These are phyloP conservation scores for Scaptomyza tumidula DNA, from an alignment of 2,888 invertebrate genomes.

Conservation along the genomic window DNA sequence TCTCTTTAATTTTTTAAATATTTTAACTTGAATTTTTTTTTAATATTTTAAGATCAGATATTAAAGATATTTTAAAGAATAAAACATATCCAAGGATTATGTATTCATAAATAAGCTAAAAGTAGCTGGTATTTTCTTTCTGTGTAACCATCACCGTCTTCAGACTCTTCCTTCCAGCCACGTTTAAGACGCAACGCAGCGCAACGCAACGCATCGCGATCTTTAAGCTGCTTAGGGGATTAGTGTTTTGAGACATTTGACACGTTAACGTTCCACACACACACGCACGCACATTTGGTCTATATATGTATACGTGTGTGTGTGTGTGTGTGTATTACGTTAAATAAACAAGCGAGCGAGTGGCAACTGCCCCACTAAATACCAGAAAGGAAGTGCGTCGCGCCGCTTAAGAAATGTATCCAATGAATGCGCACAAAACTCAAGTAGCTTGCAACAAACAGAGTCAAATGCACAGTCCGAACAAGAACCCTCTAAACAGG, in stretches of 20 bases:
- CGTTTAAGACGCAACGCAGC: conserved; percentile 61
- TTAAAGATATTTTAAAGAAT: too few species aligned
- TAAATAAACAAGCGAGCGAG: conserved; percentile 50
- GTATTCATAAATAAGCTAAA: too few species aligned
- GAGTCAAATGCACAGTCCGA: conserved; percentile 19
- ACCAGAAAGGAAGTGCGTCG: conserved; percentile 65
- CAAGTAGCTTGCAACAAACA: conserved; percentile 44
- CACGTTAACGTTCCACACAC: conserved; percentile 77
- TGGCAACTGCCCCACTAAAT: conserved; percentile 64
- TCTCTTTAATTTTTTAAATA: too few species aligned
- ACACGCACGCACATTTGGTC: conserved; percentile 25
- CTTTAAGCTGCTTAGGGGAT: conserved; percentile 84
- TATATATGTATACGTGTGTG: conserved; percentile 2
- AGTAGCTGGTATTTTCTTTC: background rate
- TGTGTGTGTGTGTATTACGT: conserved; percentile 29
- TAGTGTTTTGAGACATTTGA: conserved; percentile 83
- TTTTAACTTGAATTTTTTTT: too few species aligned
- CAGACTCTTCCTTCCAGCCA: conserved; percentile 32
- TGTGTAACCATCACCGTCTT: conserved; percentile 15
- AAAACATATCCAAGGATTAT: too few species aligned
- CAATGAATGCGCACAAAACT: conserved; percentile 64
- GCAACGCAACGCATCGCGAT: conserved; percentile 72
- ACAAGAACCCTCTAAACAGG: conserved; percentile 20
- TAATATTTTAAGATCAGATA: too few species aligned
- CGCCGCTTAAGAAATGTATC: conserved; percentile 67